phyloP scores from a whole-genome alignment of 2,888 invertebrate species.

The Dryococelus australis region DNA sequence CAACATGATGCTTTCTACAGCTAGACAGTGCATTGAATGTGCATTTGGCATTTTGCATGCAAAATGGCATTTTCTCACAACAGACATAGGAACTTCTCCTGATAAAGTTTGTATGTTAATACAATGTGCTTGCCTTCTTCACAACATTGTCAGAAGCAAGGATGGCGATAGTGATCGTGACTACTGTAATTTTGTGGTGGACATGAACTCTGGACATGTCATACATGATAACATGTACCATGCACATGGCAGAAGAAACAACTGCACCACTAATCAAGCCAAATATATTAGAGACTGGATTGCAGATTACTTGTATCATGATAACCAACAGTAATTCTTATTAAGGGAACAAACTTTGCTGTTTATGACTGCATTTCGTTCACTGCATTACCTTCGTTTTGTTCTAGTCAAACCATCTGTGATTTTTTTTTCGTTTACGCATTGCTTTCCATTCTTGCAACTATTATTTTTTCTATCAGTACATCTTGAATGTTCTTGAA shows the following conservation, averaged over 20 bases:
- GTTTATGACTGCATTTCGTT: no score
- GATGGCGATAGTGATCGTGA: neutral
- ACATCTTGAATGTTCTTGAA: no score
- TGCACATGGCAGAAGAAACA: neutral
- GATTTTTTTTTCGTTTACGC: no score
- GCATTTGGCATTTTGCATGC: neutral
- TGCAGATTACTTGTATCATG: no score
- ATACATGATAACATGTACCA: no score
- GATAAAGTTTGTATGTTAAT: neutral
- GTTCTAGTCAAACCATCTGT: no score
- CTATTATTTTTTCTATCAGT: no score
- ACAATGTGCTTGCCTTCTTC: constrained; percentile 17
- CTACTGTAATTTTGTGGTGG: neutral
- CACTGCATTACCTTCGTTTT: no score
- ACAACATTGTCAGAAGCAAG: no score
- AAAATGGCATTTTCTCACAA: neutral
- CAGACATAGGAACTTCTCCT: neutral
- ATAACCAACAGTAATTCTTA: no score
- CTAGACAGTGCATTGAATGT: neutral
- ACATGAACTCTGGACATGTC: neutral
- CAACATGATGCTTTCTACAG: neutral
- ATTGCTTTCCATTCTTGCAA: no score
- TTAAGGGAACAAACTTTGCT: no score
- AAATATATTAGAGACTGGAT: neutral
- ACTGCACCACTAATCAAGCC: neutral